These are phyloP conservation scores for Hestina assimilis DNA, from an alignment of 1,140 invertebrate genomes.

Conservation along the genomic window DNA sequence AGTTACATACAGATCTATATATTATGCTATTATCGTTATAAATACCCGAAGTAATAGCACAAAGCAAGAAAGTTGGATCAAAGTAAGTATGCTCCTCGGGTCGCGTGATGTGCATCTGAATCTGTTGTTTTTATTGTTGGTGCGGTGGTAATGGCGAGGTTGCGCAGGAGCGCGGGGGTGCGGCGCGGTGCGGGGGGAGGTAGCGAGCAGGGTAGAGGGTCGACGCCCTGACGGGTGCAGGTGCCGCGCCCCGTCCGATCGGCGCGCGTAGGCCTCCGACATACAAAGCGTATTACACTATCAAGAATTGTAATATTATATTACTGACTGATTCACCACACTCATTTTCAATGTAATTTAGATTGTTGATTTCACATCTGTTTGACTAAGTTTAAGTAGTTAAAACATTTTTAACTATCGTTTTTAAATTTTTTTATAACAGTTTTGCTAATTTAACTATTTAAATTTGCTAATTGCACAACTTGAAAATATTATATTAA, in stretches of 20 bases:
- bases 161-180: not conserved
- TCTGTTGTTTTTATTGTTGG: constrained; percentile 2
- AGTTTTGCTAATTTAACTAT: too few relatives aligned
- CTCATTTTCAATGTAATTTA: too few relatives aligned
- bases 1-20: too few relatives aligned
- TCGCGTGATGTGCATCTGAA: constrained; percentile 19
- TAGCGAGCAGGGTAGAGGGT: constrained; percentile 3
- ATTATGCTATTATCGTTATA: not conserved
- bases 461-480: too few relatives aligned
- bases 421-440: too few relatives aligned
- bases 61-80: not conserved
- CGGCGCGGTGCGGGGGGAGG: not conserved
- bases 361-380: too few relatives aligned
- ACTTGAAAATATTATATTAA: too few relatives aligned
- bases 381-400: too few relatives aligned
- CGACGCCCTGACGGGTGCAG: constrained; percentile 26
- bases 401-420: too few relatives aligned
- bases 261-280: not conserved
- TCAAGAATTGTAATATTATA: too few relatives aligned
- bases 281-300: not conserved
- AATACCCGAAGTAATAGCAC: not conserved
- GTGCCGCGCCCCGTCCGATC: constrained; percentile 23
- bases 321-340: too few relatives aligned
- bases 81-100: not conserved
- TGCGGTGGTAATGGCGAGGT: constrained; percentile 6